Base-by-base conservation (phyloP, 2,797 vertebrate species). In the Merluccius polli region DNA sequence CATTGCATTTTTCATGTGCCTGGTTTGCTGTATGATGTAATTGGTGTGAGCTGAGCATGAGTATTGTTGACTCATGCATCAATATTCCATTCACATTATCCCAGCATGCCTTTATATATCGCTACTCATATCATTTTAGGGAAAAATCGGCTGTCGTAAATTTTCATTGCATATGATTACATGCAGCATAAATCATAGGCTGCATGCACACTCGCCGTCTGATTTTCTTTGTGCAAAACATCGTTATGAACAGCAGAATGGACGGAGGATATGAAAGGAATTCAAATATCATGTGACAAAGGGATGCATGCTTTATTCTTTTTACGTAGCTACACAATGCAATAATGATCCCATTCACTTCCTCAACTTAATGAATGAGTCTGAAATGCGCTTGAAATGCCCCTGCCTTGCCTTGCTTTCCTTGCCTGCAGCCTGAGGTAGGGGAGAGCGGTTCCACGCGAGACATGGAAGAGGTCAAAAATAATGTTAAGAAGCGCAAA, bases 401-500 rank as follows among this genome's bases (percentile, higher is more conserved):
- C 73, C 79, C 36, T 73, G 70, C 71, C 77, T 74, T 32, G 7
- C 31, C 73, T 73, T 16, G 18, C 71, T 73, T 71, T 78, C 69
- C 83, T 78, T 76, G 7, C 74, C 72, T 74, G 70, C 87, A 93
- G 90, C 91, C 88, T 87, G 90, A 97, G 94, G 95, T 94, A 87
- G 93, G 93, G 79, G 95, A 95, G 89, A 96, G 96, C 94, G 93
- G 95, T 83, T 96, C 94, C 90, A 92, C 95, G 94, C 95, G 96
- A 91, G 96, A 96, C 92, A 98, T 99, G 98, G 98, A 99, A 84
- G 96, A 97, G 86, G 96, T 97, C 90, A 94, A 96, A 32, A 93
- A 95, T 32, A 93, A 95, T 84, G 93, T 97, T 79, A 99, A 98
- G 93, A 99, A 97, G 87, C 93, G 96, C 35, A 98, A 98, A 92